Evolutionary conservation across 2,888 invertebrate species (phyloP).

Genomic region (Tetrapedia diversipes): DNA sequence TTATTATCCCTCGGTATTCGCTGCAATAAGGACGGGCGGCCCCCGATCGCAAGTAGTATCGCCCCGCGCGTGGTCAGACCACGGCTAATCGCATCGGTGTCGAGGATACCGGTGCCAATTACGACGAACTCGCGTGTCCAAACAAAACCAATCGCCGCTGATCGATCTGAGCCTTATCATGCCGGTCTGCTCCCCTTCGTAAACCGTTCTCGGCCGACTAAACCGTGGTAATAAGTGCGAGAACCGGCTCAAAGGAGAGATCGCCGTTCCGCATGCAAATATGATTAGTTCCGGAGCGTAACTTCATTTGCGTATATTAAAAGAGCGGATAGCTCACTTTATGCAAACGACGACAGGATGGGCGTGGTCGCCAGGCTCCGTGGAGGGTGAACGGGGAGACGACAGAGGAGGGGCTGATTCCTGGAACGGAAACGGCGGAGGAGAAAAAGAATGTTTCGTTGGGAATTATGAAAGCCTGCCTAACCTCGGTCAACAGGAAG

Average conservation of each 20-base stretch:
- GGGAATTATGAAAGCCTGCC: slow-evolving; percentile 50
- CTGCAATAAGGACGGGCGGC: too few relatives aligned
- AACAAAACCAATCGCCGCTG: neutral
- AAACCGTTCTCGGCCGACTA: slow-evolving; percentile 67
- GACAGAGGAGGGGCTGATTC: neutral
- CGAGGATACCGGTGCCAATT: neutral
- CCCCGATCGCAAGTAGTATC: neutral
- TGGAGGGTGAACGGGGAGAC: neutral
- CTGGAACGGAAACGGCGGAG: slow-evolving; percentile 21
- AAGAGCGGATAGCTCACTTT: slow-evolving; percentile 78
- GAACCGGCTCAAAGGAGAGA: slow-evolving; percentile 78
- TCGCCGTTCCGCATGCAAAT: slow-evolving; percentile 80
- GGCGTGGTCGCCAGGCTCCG: slow-evolving; percentile 34
- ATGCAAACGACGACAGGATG: slow-evolving; percentile 73
- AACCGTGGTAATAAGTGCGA: slow-evolving; percentile 75
- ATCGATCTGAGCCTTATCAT: slow-evolving; percentile 36
- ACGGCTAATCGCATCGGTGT: neutral
- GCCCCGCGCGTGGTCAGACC: neutral
- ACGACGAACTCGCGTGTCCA: neutral
- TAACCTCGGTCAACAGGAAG: slow-evolving; percentile 1
- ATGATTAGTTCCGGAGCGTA: slow-evolving; percentile 81
- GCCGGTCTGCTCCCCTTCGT: slow-evolving; percentile 49
- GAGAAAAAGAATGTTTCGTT: slow-evolving; percentile 54
- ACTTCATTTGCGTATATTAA: slow-evolving; percentile 81
- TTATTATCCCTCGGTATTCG: too few relatives aligned